Base-by-base conservation (phyloP, 2,113 vertebrate genomes). In the Chloropsis cyanopogon region DNA sequence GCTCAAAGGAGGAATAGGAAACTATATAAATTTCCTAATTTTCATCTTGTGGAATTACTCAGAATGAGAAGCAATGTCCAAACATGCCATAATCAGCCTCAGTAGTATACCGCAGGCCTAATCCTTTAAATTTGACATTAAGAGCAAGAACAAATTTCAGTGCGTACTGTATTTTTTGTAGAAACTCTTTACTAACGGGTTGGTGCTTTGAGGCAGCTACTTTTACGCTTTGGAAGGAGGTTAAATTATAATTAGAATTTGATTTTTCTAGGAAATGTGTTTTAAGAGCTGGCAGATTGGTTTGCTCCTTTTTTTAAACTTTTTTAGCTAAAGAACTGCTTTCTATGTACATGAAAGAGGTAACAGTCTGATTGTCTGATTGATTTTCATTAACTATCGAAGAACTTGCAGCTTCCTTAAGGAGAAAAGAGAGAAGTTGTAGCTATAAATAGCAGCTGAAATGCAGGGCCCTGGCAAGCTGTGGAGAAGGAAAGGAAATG, bases 231-330 rank as follows among this genome's bases (percentile, higher is more conserved):
- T 41, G 24, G 11, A 88, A 80, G 12, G 21, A 90, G n/a, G 11
- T 76, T 82, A 76, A 92, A 79, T 44, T 54, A 77, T 50, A 73
- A 81, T 82, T 69, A 53, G 41, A 75, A 63, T 84, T 71, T 87
- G 35, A 70, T 94, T 94, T 92, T 90, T 90, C 78, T 21, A 79
- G 57, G 86, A 94, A 88, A 64, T 69, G 37, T 42, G 21, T 56
- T 91, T 50, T 63, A 88, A 47, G 52, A 76, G 8, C 39, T 60
- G 52, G 13, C 25, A 85, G 60, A 66, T 42, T 2, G 17, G 42
- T 85, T 81, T 7, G 21, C 11, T 4, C 3, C 4, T 29, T 37
- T 49, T 46, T 50, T 57, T 33, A 37, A 37, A 11, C 21, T 41
- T 46, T 68, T 54, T 68, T 44, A 53, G 47, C 26, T 83, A 50